phyloP scores from a whole-genome alignment of 2,888 invertebrate genomes.

The Antheraea assamensis region DNA sequence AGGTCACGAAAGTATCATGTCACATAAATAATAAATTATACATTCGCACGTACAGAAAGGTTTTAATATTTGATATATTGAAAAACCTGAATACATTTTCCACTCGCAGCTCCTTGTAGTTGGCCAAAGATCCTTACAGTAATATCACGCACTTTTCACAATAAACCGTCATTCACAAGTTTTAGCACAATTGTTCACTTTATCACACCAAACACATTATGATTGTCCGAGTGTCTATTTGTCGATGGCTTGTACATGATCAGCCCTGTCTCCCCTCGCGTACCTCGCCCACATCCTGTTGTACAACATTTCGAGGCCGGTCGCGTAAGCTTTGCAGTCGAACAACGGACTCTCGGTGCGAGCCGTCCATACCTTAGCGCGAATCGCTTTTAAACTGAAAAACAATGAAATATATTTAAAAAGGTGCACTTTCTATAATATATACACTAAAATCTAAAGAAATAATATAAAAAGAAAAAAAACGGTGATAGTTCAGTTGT shows the following conservation, averaged over 20 bases:
- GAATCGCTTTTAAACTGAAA: constrained; percentile 91
- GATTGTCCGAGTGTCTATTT: constrained; percentile 50
- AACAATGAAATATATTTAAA: constrained; percentile 12
- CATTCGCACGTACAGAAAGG: background rate
- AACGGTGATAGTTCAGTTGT: too few species aligned
- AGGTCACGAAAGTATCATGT: background rate
- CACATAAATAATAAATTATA: constrained; percentile 9
- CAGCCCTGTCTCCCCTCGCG: constrained; percentile 89
- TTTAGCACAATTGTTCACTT: background rate
- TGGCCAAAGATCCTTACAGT: background rate
- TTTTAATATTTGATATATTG: background rate
- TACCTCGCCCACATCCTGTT: constrained; percentile 94
- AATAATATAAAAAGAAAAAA: too few species aligned
- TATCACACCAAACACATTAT: constrained; percentile 18
- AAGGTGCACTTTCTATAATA: too few species aligned
- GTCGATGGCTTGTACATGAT: constrained; percentile 86
- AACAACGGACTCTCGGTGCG: constrained; percentile 95
- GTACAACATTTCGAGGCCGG: constrained; percentile 95
- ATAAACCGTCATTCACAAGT: background rate
- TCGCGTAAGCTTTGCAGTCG: constrained; percentile 96
- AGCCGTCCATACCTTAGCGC: constrained; percentile 98
- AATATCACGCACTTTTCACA: constrained; percentile 10
- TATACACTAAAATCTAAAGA: too few species aligned
- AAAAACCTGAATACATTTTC: background rate
- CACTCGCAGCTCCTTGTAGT: background rate